A percentile compares a stretch with the other conserved stretches of the same genome.
Conservation (phyloP, 64 coral and sea anemone species). For the Porites australiensis region DNA sequence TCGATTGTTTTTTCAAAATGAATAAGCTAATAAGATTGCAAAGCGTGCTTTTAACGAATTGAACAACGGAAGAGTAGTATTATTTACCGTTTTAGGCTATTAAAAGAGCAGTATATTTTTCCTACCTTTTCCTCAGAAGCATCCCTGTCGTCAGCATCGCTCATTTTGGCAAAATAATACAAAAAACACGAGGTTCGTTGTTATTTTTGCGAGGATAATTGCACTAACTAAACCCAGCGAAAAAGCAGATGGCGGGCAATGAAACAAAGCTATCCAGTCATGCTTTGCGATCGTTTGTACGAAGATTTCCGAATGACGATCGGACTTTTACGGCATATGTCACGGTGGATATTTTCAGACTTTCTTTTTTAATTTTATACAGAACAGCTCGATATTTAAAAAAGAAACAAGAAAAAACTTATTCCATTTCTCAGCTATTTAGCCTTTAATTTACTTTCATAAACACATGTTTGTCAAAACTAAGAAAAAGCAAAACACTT, state of each 20-base stretch:
- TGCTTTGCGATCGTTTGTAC: background rate
- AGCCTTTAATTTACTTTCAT: too few relatives aligned
- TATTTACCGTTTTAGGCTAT: background rate
- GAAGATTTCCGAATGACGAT: background rate
- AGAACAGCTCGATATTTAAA: too few relatives aligned
- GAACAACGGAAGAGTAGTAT: background rate
- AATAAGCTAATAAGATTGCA: background rate
- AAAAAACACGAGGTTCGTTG: background rate
- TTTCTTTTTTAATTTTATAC: too few relatives aligned
- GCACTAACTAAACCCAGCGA: background rate
- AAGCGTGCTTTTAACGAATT: too few relatives aligned
- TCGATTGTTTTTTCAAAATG: background rate
- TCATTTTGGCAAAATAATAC: conserved; percentile 48
- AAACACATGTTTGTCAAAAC: too few relatives aligned
- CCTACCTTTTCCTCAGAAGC: conserved; percentile 79
- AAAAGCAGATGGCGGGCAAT: conserved; percentile 18
- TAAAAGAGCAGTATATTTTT: background rate
- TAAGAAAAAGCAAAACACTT: too few relatives aligned
- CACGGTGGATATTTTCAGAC: too few relatives aligned
- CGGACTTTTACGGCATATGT: too few relatives aligned
- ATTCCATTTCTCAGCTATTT: too few relatives aligned
- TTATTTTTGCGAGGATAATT: background rate
- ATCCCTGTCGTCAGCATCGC: conserved; percentile 69
- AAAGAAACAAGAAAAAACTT: too few relatives aligned
- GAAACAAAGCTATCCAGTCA: background rate